phyloP scores from a whole-genome alignment of 1,140 invertebrate species.

The Musca domestica region DNA sequence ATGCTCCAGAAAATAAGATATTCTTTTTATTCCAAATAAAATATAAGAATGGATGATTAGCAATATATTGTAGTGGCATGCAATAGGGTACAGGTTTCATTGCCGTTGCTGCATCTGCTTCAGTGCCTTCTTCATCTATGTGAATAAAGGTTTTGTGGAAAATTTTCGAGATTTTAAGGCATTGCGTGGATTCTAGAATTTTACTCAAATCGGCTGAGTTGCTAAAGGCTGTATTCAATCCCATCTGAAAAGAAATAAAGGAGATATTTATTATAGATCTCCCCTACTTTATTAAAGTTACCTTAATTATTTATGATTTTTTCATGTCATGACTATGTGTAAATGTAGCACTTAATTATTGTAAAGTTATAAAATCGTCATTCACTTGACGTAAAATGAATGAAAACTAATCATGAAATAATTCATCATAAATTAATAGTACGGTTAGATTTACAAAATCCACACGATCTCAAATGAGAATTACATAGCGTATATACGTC shows the following conservation, averaged over 20 bases:
- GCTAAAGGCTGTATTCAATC: slow-evolving; percentile 60
- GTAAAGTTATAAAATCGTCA: too few species aligned
- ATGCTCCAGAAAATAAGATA: slow-evolving; percentile 46
- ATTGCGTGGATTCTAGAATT: slow-evolving; percentile 55
- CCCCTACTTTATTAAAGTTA: too few species aligned
- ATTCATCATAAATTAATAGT: too few species aligned
- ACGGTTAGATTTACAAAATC: too few species aligned
- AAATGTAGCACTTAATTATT: too few species aligned
- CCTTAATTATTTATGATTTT: too few species aligned
- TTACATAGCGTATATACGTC: too few species aligned
- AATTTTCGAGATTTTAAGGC: slow-evolving; percentile 56
- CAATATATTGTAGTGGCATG: slow-evolving; percentile 42
- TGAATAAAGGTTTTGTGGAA: slow-evolving; percentile 64
- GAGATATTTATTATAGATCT: neutral
- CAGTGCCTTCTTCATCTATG: slow-evolving; percentile 64
- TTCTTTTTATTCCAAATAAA: slow-evolving; percentile 50
- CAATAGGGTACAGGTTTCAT: slow-evolving; percentile 47
- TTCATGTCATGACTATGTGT: too few species aligned
- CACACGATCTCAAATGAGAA: too few species aligned
- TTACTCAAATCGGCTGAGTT: slow-evolving; percentile 62
- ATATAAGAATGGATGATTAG: slow-evolving; percentile 47
- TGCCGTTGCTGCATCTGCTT: slow-evolving; percentile 60
- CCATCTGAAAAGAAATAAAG: slow-evolving; percentile 55
- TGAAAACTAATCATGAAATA: too few species aligned
- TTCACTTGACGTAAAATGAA: too few species aligned